phyloP scores from a whole-genome alignment of 2,113 vertebrate genomes.

The Mormyrus iriodes region DNA sequence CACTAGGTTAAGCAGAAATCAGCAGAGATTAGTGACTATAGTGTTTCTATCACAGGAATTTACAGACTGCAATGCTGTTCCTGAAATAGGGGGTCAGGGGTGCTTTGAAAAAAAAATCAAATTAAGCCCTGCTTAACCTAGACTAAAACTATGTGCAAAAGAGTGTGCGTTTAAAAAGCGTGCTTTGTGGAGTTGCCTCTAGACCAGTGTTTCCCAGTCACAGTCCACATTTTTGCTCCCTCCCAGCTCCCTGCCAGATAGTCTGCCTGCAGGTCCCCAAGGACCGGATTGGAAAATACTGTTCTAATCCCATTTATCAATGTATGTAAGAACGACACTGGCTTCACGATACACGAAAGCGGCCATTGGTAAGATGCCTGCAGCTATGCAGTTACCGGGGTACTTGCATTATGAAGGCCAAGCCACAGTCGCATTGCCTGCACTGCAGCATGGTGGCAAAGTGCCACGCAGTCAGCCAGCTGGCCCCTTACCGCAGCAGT shows the following conservation, averaged over 20 bases:
- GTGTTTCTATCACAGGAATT: background rate
- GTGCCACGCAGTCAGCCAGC: background rate
- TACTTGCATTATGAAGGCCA: background rate
- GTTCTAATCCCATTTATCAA: background rate
- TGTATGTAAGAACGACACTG: background rate
- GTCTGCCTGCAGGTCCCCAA: background rate
- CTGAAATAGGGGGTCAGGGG: background rate
- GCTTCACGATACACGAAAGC: background rate
- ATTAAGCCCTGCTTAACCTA: background rate
- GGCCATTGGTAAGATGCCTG: background rate
- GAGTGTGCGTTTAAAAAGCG: background rate
- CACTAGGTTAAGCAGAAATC: background rate
- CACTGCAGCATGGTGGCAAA: background rate
- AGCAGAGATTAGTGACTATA: background rate
- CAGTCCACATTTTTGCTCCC: background rate
- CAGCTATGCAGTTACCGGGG: background rate
- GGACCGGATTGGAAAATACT: background rate
- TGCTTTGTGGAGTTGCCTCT: background rate
- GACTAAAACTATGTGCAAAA: background rate
- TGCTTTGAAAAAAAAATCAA: background rate
- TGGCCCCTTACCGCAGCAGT: slow-evolving; percentile 82
- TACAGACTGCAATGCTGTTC: background rate
- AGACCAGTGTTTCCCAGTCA: background rate
- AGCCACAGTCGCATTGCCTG: background rate
- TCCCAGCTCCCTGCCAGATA: background rate